Conservation (phyloP, 2,888 invertebrate genomes). For the Idaea aversata region DNA sequence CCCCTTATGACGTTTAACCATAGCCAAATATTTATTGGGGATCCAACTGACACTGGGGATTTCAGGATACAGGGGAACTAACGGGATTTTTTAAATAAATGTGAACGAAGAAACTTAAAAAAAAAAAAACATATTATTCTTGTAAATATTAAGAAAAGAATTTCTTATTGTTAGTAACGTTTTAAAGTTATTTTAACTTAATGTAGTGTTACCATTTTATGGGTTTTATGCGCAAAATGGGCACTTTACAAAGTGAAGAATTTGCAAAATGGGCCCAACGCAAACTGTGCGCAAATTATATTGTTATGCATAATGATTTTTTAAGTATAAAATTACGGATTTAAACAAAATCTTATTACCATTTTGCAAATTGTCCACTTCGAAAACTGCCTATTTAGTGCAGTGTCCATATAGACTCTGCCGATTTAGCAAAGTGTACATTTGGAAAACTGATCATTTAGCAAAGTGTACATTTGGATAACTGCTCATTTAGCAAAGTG, state of each 20-base stretch:
- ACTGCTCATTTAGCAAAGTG: neutral
- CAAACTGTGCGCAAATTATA: no score
- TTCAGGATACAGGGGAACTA: no score
- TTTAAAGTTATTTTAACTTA: neutral
- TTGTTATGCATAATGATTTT: no score
- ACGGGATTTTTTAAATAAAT: neutral
- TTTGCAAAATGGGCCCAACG: neutral
- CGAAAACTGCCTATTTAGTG: neutral
- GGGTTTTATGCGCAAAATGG: neutral
- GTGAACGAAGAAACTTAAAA: neutral
- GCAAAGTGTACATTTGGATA: no score
- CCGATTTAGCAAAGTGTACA: neutral
- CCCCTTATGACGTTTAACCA: no score
- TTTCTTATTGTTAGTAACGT: neutral
- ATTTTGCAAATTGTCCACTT: neutral
- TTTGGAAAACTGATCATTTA: neutral
- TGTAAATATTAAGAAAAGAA: conserved; percentile 10
- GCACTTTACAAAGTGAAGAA: neutral
- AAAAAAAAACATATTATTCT: conserved; percentile 26
- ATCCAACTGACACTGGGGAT: no score
- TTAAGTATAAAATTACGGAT: no score
- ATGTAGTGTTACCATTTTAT: neutral
- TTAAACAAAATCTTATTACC: no score
- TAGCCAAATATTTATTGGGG: no score
- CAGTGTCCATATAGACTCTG: no score